Evolutionary conservation across 2,113 vertebrate species (phyloP).

Genomic region (Perca schrenkii): DNA sequence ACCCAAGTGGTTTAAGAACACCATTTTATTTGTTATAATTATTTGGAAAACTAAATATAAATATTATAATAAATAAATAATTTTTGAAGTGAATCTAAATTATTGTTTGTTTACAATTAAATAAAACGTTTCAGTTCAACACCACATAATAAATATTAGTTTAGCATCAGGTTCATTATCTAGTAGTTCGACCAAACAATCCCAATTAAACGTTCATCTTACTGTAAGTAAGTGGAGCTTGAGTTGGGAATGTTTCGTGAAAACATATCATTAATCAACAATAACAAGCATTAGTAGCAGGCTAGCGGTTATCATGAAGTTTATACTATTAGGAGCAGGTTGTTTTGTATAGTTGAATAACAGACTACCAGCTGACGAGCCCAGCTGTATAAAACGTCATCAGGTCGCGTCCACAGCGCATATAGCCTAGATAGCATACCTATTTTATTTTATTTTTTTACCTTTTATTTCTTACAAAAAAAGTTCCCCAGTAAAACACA

Average conservation of each 20-base stretch:
- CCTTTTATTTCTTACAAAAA: no score
- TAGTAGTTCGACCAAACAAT: not conserved
- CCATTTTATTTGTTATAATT: not conserved
- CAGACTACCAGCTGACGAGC: conserved; percentile 21
- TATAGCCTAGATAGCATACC: not conserved
- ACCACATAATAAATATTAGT: not conserved
- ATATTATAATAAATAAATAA: not conserved
- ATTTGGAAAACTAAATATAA: not conserved
- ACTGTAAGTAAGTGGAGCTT: not conserved
- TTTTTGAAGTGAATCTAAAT: not conserved
- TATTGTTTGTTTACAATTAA: no score
- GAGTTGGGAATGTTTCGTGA: not conserved
- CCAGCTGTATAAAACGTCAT: conserved; percentile 13
- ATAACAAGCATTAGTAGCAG: no score
- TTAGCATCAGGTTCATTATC: not conserved
- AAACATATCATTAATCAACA: not conserved
- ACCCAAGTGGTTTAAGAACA: not conserved
- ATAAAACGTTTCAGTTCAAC: not conserved
- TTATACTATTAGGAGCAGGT: not conserved
- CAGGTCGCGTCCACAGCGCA: not conserved
- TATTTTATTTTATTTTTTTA: no score
- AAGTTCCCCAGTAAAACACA: no score
- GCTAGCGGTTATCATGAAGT: not conserved
- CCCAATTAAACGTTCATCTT: no score
- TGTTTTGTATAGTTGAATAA: not conserved